Percentiles rank a stretch among this genome's conserved stretches.
These are phyloP conservation scores for Gavia stellata DNA, from an alignment of 2,113 vertebrate species.

Conservation along the genomic window DNA sequence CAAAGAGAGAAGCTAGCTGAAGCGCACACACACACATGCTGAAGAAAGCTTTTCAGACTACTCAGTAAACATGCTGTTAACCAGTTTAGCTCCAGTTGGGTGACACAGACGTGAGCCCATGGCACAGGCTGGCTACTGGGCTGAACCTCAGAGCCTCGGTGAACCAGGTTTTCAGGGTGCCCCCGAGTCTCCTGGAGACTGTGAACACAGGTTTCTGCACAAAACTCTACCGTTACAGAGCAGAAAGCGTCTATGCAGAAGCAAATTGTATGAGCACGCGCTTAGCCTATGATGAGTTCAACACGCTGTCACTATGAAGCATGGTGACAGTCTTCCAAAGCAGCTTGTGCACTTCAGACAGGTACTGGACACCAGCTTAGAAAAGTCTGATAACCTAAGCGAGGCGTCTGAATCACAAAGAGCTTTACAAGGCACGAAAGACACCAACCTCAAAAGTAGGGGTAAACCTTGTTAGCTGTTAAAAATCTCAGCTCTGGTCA, in stretches of 20 bases:
- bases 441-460: background rate
- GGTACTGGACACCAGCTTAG: background rate
- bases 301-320: background rate
- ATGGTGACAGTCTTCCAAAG: background rate
- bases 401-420: background rate
- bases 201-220: background rate
- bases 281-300: background rate
- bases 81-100: background rate
- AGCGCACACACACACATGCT: background rate
- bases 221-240: background rate
- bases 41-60: background rate
- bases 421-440: background rate
- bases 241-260: background rate
- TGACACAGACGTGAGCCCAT: background rate
- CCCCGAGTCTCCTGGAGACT: background rate
- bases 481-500: background rate
- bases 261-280: background rate
- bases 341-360: background rate
- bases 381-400: background rate
- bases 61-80: background rate
- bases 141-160: fast-evolving
- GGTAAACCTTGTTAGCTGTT: background rate
- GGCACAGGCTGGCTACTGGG: background rate
- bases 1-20: background rate
- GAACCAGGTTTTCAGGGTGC: background rate